These are phyloP conservation scores for Coronaproctus castanopsis DNA, from an alignment of 2,888 invertebrate genomes.

Conservation along the genomic window DNA sequence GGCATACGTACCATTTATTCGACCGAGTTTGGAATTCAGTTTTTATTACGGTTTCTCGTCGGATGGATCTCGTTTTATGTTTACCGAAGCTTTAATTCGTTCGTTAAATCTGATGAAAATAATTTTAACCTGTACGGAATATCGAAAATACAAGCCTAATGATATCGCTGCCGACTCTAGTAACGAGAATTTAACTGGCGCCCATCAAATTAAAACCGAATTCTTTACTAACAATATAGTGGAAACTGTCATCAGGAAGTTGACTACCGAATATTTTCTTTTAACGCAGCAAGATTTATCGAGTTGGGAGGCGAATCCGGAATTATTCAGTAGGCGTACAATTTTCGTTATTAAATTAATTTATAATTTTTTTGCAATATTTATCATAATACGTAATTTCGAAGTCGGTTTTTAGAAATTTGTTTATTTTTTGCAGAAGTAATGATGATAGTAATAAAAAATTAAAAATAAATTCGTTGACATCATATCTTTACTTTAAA, in stretches of 20 bases:
- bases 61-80: conserved; percentile 50
- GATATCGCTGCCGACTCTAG: background rate
- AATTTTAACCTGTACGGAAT: conserved; percentile 55
- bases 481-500: too few species aligned
- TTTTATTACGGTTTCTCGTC: conserved; percentile 73
- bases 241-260: conserved; percentile 58
- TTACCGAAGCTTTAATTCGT: conserved; percentile 72
- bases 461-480: too few species aligned
- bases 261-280: conserved; percentile 72
- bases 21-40: conserved; percentile 58
- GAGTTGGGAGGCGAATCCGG: conserved; percentile 76
- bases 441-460: too few species aligned
- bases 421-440: too few species aligned
- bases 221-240: conserved; percentile 59
- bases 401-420: too few species aligned
- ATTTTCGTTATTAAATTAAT: background rate
- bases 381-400: too few species aligned
- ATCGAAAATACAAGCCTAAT: conserved; percentile 29
- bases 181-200: background rate
- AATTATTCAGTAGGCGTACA: conserved; percentile 25
- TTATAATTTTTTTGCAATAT: background rate
- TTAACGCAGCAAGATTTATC: conserved; percentile 64
- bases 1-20: conserved; percentile 59
- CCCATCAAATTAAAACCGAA: conserved; percentile 7
- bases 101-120: conserved; percentile 74